Base-by-base conservation (phyloP, 1,140 invertebrate genomes). In the Eufriesea mexicana region DNA sequence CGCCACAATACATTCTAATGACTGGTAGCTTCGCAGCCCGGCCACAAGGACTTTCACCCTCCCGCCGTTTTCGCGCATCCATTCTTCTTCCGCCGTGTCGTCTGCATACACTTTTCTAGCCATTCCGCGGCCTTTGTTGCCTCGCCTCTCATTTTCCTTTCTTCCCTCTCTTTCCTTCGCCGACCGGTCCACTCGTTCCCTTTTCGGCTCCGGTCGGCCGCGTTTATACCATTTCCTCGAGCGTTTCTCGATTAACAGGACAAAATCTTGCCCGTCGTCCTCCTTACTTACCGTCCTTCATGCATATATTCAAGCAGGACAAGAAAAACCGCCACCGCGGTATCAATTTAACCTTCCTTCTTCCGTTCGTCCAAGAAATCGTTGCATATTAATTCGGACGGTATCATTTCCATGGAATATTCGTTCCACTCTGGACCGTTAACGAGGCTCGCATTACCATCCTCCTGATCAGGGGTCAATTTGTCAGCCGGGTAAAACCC, bases 1-100 rank as follows among this genome's bases (percentile, higher is more conserved):
- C 82, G 72, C 82, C 81, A 93, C 92, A 93, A 93, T 93, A 88
- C 88, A 85, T 90, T 92, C 92, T 93, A 93, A 93, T 93, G 92
- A 93, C 89, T 89, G 35, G 84, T 86, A 75, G 67, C 83, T 86
- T 86, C 70, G 68, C 72, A 81, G 83, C 82, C 55, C 23, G 14
- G 5, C 42, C 66, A 72, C 18, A 61, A 84, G 61, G 79, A 88
- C 74, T 73, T 83, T 66, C 70, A 79, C 47, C 67, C 75, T 49
- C 28, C 67, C 64, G 18, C 16, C 71, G 51, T 57, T 74, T 55
- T 73, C 64, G 62, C 14, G 42, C 64, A n/a, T 66, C 71, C 70
- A 51, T 64, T 74, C 61, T 57, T 72, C 81, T 85, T 85, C 80
- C 76, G 45, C 64, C 74, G 80, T 62, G 28, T 62, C 83, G 70